Percentiles rank a stretch among this genome's conserved stretches.
These are phyloP conservation scores for Carcharodon carcharias DNA, from an alignment of 2,797 vertebrate species.

Conservation along the genomic window DNA sequence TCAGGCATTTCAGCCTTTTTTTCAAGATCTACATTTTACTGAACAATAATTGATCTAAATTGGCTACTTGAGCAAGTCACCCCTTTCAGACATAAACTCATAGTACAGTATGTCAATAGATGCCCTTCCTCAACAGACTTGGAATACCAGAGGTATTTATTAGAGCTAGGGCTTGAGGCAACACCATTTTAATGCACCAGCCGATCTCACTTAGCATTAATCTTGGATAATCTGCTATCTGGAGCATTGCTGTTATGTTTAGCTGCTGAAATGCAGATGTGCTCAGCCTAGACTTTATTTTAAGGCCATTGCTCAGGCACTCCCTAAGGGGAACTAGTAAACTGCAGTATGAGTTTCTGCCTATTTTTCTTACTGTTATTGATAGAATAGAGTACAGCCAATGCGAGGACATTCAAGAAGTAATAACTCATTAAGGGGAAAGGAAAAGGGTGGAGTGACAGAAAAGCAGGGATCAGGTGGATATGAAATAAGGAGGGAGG, in stretches of 20 bases:
- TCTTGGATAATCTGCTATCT: not conserved
- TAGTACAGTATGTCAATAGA: not conserved
- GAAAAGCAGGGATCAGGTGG: not conserved
- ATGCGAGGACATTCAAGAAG: not conserved
- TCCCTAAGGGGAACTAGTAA: not conserved
- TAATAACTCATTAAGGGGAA: not conserved
- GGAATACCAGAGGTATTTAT: not conserved
- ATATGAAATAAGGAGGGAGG: not conserved
- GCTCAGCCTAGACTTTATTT: not conserved
- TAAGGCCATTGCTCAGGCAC: not conserved
- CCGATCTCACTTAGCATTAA: not conserved
- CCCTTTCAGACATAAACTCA: not conserved
- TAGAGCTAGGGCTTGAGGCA: not conserved
- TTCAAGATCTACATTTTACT: not conserved
- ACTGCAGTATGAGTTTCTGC: not conserved
- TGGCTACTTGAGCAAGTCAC: too few relatives aligned
- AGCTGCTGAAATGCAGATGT: not conserved
- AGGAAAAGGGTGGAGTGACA: not conserved
- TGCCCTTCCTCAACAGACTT: not conserved
- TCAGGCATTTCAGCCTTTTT: not conserved
- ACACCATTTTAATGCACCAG: not conserved
- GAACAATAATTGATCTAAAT: not conserved
- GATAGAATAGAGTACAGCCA: not conserved
- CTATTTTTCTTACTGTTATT: not conserved
- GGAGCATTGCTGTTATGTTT: not conserved